Base-by-base conservation (phyloP, 2,113 vertebrate genomes). In the Chaetorhynchus papuensis region DNA sequence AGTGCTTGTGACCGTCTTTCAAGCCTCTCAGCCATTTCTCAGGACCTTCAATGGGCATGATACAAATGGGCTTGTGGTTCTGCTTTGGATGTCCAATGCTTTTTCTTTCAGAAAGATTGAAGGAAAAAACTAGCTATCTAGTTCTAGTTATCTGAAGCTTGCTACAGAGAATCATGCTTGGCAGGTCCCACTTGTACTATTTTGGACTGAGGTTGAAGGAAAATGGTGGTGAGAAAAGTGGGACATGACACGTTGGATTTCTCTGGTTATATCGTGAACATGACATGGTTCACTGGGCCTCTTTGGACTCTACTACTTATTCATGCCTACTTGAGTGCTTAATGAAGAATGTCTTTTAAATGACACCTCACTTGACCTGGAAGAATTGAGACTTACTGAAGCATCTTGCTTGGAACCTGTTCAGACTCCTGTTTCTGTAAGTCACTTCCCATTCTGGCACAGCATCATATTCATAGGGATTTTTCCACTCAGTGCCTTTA, bases 171-270 rank as follows among this genome's bases (percentile, higher is more conserved):
- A 24, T 33, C 9, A 28, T 59, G 16, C 50, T 93, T 71, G 35
- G 27, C 65, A 68, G 61, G 33, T 59, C 30, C 50, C 15, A 42
- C 5, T n/a, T 12, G 3, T 30, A 19, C 57, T 20, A 3, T 63
- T 93, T 75, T 75, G 75, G 52, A 42, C 21, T 65, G n/a, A 66
- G 65, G 22, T 68, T 87, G 56, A n/a, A 23, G 20, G 52, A 53
- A 41, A 65, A 37, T 9, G 9, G 28, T 0, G 0, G 6, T 18
- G 6, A 16, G 45, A 19, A 19, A 2, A 3, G 11, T 31, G 30
- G 35, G 41, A 54, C 31, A 5, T 35, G 41, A 54, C 47, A 61
- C 16, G 31, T 35, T 54, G 41, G 9, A 41, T 74, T 70, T 93
- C 42, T 82, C 33, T 52, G 23, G 1, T 37, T 90, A 2, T 26